Evolutionary conservation across 2,113 vertebrate species (phyloP), one percentile per base, ranked within the genome.

Genomic region (Taurulus bubalis): DNA sequence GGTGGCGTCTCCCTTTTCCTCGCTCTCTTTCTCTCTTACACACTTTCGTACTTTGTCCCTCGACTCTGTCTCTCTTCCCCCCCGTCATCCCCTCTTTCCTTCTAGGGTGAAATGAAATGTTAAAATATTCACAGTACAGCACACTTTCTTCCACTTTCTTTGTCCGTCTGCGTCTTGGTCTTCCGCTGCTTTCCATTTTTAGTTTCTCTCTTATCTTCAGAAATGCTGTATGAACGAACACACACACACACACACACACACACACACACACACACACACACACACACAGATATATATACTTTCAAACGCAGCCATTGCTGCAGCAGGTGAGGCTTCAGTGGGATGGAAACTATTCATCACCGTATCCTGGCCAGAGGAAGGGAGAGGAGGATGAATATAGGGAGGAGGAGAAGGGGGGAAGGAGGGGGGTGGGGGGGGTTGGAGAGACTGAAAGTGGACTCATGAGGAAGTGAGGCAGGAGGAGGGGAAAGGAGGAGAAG

Each of bases 101-200:
- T 56, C 42, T 84, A 56, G 36, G 84, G 75, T 73, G 71, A 82
- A 89, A 83, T 86, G 78, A 73, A 84, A 87, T 83, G 84, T 81
- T 88, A 70, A 88, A 84, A 89, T 83, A 85, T 84, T 84, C 83
- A 77, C 82, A 84, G 60, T 65, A 55, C 70, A 56, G 74, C 76
- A 75, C 72, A 51, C 56, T 68, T 51, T 38, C 69, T 82, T 9
- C 40, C 26, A 24, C 72, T 53, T 62, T 75, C 63, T 74, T 45
- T 83, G 53, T 75, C 42, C 36, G 63, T 75, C 36, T 75, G 40
- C n/a, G 30, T 64, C 55, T 32, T n/a, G 15, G 51, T 53, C 18
- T 40, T 77, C 73, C 28, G 28, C 67, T 75, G 53, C 59, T 82
- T 85, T 77, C 75, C 56, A 71, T 77, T 77, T 83, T 82, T 56